Evolutionary conservation across 2,797 vertebrate species (phyloP), one percentile per base, ranked within the genome.

Genomic region (Malurus splendens): DNA sequence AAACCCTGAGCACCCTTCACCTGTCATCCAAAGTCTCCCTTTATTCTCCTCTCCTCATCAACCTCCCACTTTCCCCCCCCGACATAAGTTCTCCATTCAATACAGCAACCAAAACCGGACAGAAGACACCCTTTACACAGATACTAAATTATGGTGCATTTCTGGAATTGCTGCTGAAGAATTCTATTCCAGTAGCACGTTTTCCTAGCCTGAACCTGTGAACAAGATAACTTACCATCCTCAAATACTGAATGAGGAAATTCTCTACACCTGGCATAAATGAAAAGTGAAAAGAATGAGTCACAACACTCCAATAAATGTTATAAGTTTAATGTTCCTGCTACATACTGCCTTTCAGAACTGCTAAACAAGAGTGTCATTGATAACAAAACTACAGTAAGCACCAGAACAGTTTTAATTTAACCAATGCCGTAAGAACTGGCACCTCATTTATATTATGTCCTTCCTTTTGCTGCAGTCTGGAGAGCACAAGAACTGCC

Each of bases 241-340:
- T 79, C 48, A 62, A 87, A 60, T 28, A 61, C 19, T 45, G 67
- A 36, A 75, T 32, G 7, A 81, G 11, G 1, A 9, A 5, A 56
- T 76, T 89, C 28, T 86, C 52, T 54, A 48, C 23, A n/a, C 50
- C 51, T 90, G 30, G 18, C 42, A 64, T 32, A 91, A 82, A 86
- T 3, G 6, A 51, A 48, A 79, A 85, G 59, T 39, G 7, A 65
- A 82, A 93, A 92, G 33, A 95, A 94, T 54, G 73, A 95, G 51
- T 81, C 89, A 60, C 65, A 83, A 82, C 81, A 78, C 76, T 91
- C 48, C 86, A 90, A 44, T 80, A 36, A 74, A 27, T 12, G 70
- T 51, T 68, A n/a, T 50, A 95, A 83, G 73, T 93, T 93, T 90
- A 91, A 94, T 82, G 64, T 77, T 95, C 91, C 90, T 93, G 91